phyloP scores from a whole-genome alignment of 2,797 vertebrate species.

The Psittacula derbiana region DNA sequence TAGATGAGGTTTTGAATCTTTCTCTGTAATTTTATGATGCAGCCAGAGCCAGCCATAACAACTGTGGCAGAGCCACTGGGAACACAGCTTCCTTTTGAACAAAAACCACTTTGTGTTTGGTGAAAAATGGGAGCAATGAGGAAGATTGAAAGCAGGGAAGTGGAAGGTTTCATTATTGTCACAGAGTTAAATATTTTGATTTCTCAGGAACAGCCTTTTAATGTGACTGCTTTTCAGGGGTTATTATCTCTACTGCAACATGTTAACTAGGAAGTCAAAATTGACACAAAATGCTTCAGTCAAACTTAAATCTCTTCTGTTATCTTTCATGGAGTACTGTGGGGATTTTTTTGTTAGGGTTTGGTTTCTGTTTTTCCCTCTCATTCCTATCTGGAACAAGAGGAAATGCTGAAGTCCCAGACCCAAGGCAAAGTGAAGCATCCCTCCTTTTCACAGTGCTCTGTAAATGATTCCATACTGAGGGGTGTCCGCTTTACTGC shows the following conservation, averaged over 20 bases:
- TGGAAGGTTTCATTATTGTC: slow-evolving; percentile 4
- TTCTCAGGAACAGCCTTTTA: neutral
- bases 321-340: neutral
- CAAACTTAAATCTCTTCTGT: neutral
- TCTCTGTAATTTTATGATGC: neutral
- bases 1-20: neutral
- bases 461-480: rapidly evolving
- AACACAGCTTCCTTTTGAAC: neutral
- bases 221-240: neutral
- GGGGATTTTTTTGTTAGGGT: neutral
- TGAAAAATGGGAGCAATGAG: neutral
- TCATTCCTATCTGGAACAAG: neutral
- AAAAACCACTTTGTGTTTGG: neutral
- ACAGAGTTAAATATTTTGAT: slow-evolving; percentile 24
- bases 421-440: neutral
- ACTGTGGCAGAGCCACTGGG: neutral
- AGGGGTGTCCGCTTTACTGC: neutral
- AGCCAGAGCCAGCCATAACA: neutral
- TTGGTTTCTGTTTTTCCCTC: neutral
- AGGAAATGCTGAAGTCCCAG: neutral
- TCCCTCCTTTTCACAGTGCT: rapidly evolving
- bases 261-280: slow-evolving; percentile 7
- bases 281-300: neutral
- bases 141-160: slow-evolving; percentile 9
- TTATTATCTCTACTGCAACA: neutral